phyloP scores from a whole-genome alignment of 2,888 invertebrate species.

The Selenia dentaria region DNA sequence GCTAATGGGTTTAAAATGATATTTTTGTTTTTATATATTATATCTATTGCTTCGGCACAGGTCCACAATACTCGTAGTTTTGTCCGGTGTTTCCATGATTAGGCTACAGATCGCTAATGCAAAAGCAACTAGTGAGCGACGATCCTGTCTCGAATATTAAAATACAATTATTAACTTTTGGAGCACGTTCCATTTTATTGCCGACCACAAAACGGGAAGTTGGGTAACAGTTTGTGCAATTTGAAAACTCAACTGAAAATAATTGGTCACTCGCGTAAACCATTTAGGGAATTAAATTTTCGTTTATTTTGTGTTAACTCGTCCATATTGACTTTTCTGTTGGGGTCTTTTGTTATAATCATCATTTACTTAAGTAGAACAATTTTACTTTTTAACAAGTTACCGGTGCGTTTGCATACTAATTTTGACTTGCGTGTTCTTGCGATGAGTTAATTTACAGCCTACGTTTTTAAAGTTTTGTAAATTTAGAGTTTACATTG shows the following conservation, averaged over 20 bases:
- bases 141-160: conserved; percentile 25
- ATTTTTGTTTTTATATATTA: too few species aligned
- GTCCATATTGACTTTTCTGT: conserved; percentile 7
- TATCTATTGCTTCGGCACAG: too few species aligned
- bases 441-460: too few species aligned
- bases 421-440: too few species aligned
- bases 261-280: conserved; percentile 22
- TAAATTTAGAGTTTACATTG: too few species aligned
- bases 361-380: not conserved
- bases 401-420: not conserved
- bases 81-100: too few species aligned
- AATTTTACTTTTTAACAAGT: not conserved
- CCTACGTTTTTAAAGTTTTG: too few species aligned
- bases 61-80: too few species aligned
- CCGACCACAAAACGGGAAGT: conserved; percentile 30
- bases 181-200: conserved; percentile 29
- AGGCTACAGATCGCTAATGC: not conserved
- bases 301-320: conserved; percentile 19
- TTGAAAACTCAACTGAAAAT: conserved; percentile 28
- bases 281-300: conserved; percentile 19
- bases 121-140: not conserved
- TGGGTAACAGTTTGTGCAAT: conserved; percentile 29
- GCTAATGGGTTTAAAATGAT: too few species aligned
- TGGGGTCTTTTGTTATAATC: conserved; percentile 4
- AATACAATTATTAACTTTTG: conserved; percentile 32